phyloP scores from a whole-genome alignment of 2,797 vertebrate genomes.

The Scyliorhinus canicula region DNA sequence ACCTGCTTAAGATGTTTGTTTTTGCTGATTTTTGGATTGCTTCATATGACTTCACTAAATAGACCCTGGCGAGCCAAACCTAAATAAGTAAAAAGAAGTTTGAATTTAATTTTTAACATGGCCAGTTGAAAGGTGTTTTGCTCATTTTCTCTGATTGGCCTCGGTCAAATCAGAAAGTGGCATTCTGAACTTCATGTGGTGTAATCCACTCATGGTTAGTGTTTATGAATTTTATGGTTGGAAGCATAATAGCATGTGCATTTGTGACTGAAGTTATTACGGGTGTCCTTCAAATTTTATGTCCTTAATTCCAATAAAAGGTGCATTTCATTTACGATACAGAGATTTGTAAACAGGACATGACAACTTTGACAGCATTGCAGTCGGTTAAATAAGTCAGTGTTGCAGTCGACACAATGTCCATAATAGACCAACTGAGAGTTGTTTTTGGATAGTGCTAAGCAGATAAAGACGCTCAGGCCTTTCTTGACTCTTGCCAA shows the following conservation, averaged over 20 bases:
- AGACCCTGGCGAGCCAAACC: not conserved
- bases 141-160: not conserved
- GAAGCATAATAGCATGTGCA: not conserved
- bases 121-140: not conserved
- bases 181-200: not conserved
- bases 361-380: not conserved
- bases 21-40: not conserved
- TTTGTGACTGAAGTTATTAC: not conserved
- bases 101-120: not conserved
- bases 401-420: not conserved
- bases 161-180: not conserved
- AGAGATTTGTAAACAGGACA: not conserved
- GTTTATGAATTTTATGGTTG: not conserved
- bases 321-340: not conserved
- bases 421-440: not conserved
- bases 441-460: not conserved
- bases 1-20: not conserved
- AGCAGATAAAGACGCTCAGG: not conserved
- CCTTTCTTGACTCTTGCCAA: not conserved
- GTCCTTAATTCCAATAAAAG: not conserved
- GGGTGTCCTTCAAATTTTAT: not conserved
- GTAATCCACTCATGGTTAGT: not conserved
- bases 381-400: no score
- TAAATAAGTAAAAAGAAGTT: not conserved
- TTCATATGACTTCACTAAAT: not conserved